Conservation (phyloP, 2,888 invertebrate genomes). For the Hymenopus coronatus region DNA sequence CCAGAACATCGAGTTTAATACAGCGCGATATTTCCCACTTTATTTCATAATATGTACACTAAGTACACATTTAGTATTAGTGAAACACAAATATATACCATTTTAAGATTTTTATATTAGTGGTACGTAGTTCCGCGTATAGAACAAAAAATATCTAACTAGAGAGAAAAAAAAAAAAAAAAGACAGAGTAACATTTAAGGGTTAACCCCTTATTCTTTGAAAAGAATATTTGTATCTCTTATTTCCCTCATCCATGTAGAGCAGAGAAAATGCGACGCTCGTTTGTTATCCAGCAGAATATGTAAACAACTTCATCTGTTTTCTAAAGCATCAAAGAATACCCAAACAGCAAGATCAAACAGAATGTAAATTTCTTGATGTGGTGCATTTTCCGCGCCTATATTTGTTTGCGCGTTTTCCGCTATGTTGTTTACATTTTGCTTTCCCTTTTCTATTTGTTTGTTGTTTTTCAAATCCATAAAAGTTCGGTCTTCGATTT, state of each 20-base stretch:
- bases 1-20: no score
- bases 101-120: no score
- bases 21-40: no score
- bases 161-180: no score
- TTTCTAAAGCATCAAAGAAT: not conserved
- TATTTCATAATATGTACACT: no score
- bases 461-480: not conserved
- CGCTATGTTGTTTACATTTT: not conserved
- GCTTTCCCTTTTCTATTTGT: not conserved
- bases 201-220: not conserved
- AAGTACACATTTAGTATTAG: no score
- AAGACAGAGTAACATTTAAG: not conserved
- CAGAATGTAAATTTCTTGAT: not conserved
- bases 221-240: not conserved
- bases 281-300: not conserved
- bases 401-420: not conserved
- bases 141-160: no score
- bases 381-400: not conserved
- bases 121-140: no score
- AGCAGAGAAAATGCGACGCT: not conserved
- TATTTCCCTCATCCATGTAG: not conserved
- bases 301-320: not conserved
- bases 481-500: not conserved
- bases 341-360: not conserved
- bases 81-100: no score